Evolutionary conservation across 2,113 vertebrate species (phyloP).

Genomic region (Macrotus californicus): DNA sequence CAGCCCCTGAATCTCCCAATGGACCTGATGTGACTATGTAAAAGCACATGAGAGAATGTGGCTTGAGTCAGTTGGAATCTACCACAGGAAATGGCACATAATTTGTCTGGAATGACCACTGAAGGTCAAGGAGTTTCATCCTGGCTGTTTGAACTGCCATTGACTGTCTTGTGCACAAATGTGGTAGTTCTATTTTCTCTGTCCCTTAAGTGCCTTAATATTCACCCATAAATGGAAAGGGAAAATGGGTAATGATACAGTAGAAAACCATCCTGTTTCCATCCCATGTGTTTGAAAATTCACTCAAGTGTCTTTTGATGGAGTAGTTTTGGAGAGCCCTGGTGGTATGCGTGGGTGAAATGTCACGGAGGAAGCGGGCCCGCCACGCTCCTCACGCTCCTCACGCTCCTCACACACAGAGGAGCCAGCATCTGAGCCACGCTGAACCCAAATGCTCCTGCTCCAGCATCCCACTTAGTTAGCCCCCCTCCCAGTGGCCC

Average conservation of each 20-base stretch:
- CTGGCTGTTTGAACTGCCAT: neutral
- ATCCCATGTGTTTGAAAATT: neutral
- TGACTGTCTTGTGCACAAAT: neutral
- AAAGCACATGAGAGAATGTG: neutral
- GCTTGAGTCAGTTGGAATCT: neutral
- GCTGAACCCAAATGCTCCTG: neutral
- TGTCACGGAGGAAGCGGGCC: neutral
- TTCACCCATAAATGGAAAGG: neutral
- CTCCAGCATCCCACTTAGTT: neutral
- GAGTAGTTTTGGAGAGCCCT: neutral
- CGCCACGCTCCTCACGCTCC: too few relatives aligned
- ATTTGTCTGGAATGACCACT: neutral
- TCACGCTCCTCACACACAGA: neutral
- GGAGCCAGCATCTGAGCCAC: neutral
- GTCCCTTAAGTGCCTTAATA: neutral
- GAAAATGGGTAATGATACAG: neutral
- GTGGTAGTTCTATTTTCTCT: neutral
- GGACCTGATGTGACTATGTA: fast-evolving
- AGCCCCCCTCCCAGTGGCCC: neutral
- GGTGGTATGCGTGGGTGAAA: too few relatives aligned
- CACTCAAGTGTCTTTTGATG: neutral
- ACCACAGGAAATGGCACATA: neutral
- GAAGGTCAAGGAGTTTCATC: neutral
- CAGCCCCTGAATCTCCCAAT: fast-evolving
- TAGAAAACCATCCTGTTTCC: neutral